Evolutionary conservation across 2,113 vertebrate genomes (phyloP), one percentile per base, ranked within the genome.

Genomic region (Salvelinus namaycush): DNA sequence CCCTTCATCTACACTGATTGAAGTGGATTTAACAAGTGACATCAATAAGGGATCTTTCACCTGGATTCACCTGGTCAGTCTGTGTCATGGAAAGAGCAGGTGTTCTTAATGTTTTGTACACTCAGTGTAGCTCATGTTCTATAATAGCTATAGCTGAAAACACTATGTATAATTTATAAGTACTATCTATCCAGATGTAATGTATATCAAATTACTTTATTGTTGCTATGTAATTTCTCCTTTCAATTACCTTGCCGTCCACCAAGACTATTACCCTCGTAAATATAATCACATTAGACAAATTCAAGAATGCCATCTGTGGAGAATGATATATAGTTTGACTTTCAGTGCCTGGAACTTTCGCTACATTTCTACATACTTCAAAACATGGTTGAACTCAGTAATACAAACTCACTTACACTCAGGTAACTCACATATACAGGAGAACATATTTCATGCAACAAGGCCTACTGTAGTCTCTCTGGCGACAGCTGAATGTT

Each of bases 71-170:
- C 69, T 65, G 29, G 57, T 54, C 73, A 76, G 70, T 72, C 14
- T 76, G 83, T 87, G 76, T 72, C 75, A 80, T 26, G 68, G 31
- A 67, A 44, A 44, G 34, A 1, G 34, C 34, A 34, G 39, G 39
- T 44, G 39, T 44, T 11, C 39, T 11, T 44, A 44, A 44, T 44
- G 39, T 44, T 44, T 44, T 44, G 39, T 44, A 3, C 9, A 44
- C 9, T 44, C 39, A 44, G 39, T 44, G 39, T 44, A 44, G 8
- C 9, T 44, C 8, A 44, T 44, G 39, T 12, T 44, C 2, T 44
- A 44, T 44, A 12, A 44, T 9, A 9, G 39, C 2, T 39, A 39
- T 9, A 9, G 8, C 39, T 39, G 39, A 9, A 39, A 39, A 39
- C 39, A 39, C 39, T 9, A 39, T 44, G 39, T 11, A 44, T 44